These are phyloP conservation scores for Aratinga solstitialis DNA, from an alignment of 2,797 vertebrate species.

Conservation along the genomic window DNA sequence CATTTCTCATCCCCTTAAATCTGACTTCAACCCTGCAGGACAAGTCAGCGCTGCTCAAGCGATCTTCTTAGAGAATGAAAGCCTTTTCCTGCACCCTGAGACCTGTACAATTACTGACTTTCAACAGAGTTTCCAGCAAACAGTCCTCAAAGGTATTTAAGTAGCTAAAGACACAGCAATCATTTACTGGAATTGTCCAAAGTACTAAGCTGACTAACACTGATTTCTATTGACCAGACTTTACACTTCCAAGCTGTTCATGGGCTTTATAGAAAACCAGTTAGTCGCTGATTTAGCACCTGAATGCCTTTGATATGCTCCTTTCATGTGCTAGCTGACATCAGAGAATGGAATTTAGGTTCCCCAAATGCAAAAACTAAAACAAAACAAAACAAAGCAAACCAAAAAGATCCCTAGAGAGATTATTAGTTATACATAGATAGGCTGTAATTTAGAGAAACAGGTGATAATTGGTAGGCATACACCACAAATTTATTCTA, in stretches of 20 bases:
- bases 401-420: not conserved
- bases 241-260: not conserved
- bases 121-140: not conserved
- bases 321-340: not conserved
- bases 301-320: not conserved
- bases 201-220: not conserved
- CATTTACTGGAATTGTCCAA: not conserved
- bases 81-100: not conserved
- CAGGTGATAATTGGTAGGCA: not conserved
- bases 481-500: not conserved
- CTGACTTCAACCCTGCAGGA: not conserved
- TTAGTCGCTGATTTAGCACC: not conserved
- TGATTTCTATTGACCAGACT: not conserved
- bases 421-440: not conserved
- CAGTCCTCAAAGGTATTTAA: not conserved
- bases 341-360: not conserved
- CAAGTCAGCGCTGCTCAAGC: not conserved
- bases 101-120: not conserved
- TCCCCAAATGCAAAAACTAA: not conserved
- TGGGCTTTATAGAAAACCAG: not conserved
- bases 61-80: not conserved
- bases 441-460: not conserved
- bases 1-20: not conserved
- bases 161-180: not conserved
- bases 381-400: not conserved